Evolutionary conservation across 1,140 invertebrate genomes (phyloP), one percentile per base, ranked within the genome.

Genomic region (Maniola jurtina): DNA sequence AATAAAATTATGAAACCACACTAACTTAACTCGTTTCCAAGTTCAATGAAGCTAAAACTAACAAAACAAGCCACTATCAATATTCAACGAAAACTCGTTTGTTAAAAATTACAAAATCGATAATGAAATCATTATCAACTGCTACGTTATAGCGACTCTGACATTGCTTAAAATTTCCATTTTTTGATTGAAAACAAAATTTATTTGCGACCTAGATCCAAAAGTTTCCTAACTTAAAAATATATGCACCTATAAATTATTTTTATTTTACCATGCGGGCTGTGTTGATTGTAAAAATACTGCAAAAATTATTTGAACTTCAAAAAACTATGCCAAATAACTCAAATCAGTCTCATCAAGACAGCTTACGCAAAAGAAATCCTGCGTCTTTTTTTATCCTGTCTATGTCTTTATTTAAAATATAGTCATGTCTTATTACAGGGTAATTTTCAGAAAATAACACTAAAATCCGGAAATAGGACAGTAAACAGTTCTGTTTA

Each of bases 151-250:
- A 35, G 56, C 56, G 56, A 58, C 35, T 58, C n/a, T 58, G 56
- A 13, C 45, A 34, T 65, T 60, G 45, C 45, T 54, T n/a, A 50
- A 61, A 52, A 59, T 52, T 45, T 56, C 55, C 42, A 52, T 59
- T 59, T 52, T 35, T 42, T 34, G 45, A 57, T 63, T 55, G 13
- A 55, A 65, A 50, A 60, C 6, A 45, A 45, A 36, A 38, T 38
- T 59, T 34, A 65, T 65, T 60, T 50, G 57, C 48, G 64, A 65
- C 57, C 64, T 60, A 65, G 47, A 65, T 65, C 33, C 10, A 7
- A 59, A 40, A 36, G 58, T 38, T 58, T 58, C 42, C 36, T 55
- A 64, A 50, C 34, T 13, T 9, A 1, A 9, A 10, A 35, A 64
- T 64, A 64, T 64, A 38, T 58, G 34, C 55, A 50, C 48, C 34